phyloP scores from a whole-genome alignment of 2,113 vertebrate genomes.

The Callorhinus ursinus region DNA sequence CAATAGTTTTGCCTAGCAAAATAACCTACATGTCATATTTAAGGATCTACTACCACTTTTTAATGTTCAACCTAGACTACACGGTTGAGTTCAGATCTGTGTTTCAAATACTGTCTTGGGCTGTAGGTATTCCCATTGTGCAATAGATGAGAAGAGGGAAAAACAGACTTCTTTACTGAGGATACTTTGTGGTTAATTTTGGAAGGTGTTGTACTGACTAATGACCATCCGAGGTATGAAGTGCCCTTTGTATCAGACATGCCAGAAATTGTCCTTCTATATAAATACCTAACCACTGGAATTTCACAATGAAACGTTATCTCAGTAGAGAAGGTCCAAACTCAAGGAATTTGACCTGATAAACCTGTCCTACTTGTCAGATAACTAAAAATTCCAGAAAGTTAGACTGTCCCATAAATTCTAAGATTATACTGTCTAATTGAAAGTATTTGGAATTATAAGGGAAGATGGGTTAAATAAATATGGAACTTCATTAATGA shows the following conservation, averaged over 20 bases:
- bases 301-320: background rate
- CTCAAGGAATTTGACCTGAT: background rate
- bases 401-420: background rate
- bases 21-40: background rate
- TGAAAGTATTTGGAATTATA: background rate
- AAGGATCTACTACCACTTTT: background rate
- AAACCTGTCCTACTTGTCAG: background rate
- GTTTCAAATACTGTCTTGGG: background rate
- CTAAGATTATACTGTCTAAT: slow-evolving; percentile 16
- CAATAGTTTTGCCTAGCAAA: background rate
- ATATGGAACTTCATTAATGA: slow-evolving; percentile 5
- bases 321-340: background rate
- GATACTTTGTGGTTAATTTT: slow-evolving; percentile 22
- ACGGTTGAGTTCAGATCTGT: background rate
- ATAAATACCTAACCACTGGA: background rate
- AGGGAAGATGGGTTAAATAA: background rate
- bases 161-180: slow-evolving; percentile 18
- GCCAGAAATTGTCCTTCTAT: background rate
- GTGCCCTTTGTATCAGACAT: background rate
- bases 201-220: background rate
- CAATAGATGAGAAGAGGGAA: background rate
- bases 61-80: background rate
- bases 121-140: background rate
- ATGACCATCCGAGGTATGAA: background rate
- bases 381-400: slow-evolving; percentile 13